phyloP scores from a whole-genome alignment of 2,888 invertebrate species.

The Tanypteryx hageni region DNA sequence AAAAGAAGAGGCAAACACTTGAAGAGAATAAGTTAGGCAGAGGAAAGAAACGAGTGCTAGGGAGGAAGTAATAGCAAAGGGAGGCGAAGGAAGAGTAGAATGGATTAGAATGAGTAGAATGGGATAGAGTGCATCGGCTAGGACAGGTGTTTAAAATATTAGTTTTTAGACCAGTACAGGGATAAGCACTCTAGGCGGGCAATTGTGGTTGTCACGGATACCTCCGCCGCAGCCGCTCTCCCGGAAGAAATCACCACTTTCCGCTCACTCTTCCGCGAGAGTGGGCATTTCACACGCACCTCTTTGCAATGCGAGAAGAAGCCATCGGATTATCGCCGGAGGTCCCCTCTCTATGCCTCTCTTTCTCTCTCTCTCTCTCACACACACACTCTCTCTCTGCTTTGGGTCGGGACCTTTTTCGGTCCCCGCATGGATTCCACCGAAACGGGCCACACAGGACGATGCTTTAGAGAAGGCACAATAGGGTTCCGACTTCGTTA shows the following conservation, averaged over 20 bases:
- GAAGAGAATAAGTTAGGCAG: no score
- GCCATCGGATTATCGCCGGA: not conserved
- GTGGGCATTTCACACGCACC: not conserved
- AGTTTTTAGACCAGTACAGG: conserved; percentile 17
- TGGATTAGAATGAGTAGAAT: not conserved
- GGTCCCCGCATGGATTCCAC: not conserved
- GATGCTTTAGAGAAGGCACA: not conserved
- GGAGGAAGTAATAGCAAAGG: not conserved
- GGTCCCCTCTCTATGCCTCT: no score
- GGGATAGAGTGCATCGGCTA: not conserved
- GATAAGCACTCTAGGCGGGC: conserved; percentile 25
- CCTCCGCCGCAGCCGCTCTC: not conserved
- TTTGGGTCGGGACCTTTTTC: conserved; percentile 4
- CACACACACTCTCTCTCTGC: no score
- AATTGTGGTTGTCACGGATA: conserved; percentile 19
- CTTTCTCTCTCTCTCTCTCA: not conserved
- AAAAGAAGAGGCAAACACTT: no score
- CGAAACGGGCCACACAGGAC: not conserved
- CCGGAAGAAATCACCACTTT: conserved; percentile 5
- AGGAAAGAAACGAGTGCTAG: no score
- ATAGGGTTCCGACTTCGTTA: not conserved
- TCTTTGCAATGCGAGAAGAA: conserved; percentile 3
- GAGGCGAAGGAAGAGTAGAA: not conserved
- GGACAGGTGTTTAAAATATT: conserved; percentile 32
- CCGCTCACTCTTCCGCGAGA: not conserved